Percentiles rank a stretch among this genome's conserved stretches.
Conservation (phyloP, 2,797 vertebrate species). For the Ibycter americanus region DNA sequence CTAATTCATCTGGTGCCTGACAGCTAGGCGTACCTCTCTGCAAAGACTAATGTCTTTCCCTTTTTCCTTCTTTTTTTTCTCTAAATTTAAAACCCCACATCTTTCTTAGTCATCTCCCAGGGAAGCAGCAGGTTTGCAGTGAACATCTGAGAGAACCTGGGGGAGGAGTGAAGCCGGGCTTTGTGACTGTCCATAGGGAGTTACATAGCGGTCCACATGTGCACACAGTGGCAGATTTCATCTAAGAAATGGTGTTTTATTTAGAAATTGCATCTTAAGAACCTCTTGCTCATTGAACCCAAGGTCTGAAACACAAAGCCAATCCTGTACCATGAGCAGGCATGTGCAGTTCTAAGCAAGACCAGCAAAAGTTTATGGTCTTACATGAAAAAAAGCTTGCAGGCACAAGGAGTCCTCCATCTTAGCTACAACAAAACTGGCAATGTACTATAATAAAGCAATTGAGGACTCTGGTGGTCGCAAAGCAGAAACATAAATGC, state of each 20-base stretch:
- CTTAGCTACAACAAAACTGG: slow-evolving; percentile 7
- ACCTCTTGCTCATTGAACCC: not conserved
- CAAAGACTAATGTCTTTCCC: not conserved
- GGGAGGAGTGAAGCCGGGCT: not conserved
- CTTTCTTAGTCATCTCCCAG: not conserved
- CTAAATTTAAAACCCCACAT: not conserved
- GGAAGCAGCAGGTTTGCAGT: not conserved
- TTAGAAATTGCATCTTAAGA: not conserved
- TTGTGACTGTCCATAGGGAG: not conserved
- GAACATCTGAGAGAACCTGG: not conserved
- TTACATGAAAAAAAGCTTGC: not conserved
- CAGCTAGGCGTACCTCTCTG: not conserved
- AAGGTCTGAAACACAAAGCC: not conserved
- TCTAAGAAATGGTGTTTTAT: not conserved
- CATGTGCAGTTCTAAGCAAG: not conserved
- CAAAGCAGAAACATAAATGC: slow-evolving; percentile 15
- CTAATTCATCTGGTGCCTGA: slow-evolving; percentile 1
- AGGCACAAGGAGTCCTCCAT: not conserved
- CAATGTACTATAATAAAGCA: slow-evolving; percentile 1
- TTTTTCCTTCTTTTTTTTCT: not conserved
- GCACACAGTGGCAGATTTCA: not conserved
- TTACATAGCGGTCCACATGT: not conserved
- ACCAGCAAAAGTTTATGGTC: not conserved
- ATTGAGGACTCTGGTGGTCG: slow-evolving; percentile 50
- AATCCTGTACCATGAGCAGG: not conserved